Conservation (phyloP, 2,113 vertebrate genomes). For the Petroica traversi region DNA sequence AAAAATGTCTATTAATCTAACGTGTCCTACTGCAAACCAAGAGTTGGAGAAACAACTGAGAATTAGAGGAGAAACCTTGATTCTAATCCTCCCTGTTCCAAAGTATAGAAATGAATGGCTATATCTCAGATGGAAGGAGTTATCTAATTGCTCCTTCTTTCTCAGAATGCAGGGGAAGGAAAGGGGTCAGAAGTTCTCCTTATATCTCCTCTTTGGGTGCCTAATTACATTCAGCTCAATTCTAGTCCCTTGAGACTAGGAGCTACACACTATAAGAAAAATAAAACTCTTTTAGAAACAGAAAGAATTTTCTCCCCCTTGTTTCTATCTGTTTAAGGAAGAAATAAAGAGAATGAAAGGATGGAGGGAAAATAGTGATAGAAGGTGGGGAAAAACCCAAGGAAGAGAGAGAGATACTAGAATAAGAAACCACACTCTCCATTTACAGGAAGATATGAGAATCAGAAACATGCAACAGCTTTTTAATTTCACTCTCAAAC, state of each 20-base stretch:
- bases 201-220: background rate
- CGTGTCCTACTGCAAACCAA: fast-evolving
- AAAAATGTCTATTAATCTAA: background rate
- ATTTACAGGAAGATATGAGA: background rate
- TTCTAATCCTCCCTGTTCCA: background rate
- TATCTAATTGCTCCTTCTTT: background rate
- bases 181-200: background rate
- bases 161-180: background rate
- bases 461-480: background rate
- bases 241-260: background rate
- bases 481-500: background rate
- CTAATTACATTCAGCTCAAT: background rate
- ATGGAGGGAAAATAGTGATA: background rate
- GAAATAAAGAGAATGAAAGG: background rate
- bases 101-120: background rate
- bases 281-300: background rate
- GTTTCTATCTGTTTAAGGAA: background rate
- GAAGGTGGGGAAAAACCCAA: fast-evolving
- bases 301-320: fast-evolving
- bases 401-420: background rate
- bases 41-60: background rate
- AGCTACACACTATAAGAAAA: background rate
- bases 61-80: background rate
- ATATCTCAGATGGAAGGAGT: background rate
- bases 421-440: background rate